Evolutionary conservation across 1,140 invertebrate genomes (phyloP).

Genomic region (Tetraneura akinire): DNA sequence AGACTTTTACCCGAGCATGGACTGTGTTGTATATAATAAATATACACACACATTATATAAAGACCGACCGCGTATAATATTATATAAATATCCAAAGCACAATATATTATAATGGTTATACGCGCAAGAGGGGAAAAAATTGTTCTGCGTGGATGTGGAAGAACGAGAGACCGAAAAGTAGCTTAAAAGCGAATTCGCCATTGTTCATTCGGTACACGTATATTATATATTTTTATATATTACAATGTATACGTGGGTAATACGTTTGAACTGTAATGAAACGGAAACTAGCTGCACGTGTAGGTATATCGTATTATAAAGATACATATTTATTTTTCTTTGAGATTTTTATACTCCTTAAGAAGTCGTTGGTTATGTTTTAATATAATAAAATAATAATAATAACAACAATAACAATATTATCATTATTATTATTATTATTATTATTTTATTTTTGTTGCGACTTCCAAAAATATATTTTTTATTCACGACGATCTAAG

Average conservation of each 20-base stretch:
- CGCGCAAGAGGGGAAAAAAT: background rate
- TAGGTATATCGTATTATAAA: background rate
- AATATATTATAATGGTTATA: too few species aligned
- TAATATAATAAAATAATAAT: background rate
- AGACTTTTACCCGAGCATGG: background rate
- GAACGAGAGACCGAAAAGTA: background rate
- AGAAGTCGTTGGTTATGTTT: background rate
- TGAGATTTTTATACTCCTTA: background rate
- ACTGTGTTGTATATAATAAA: too few species aligned
- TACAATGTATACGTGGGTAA: background rate
- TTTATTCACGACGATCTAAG: too few species aligned
- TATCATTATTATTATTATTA: too few species aligned
- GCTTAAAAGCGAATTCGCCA: conserved; percentile 8
- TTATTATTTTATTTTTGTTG: too few species aligned
- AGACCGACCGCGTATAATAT: too few species aligned
- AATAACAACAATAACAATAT: too few species aligned
- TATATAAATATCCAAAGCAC: too few species aligned
- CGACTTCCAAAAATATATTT: too few species aligned
- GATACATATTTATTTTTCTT: conserved; percentile 1
- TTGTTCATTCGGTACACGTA: conserved; percentile 16
- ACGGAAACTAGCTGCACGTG: background rate
- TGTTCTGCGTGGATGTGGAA: background rate
- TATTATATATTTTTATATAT: background rate
- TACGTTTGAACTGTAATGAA: conserved; percentile 12
- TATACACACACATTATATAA: too few species aligned